Percentiles rank a stretch among this genome's conserved stretches.
phyloP scores from a whole-genome alignment of 2,888 invertebrate species.

The Cephus sareptanus region DNA sequence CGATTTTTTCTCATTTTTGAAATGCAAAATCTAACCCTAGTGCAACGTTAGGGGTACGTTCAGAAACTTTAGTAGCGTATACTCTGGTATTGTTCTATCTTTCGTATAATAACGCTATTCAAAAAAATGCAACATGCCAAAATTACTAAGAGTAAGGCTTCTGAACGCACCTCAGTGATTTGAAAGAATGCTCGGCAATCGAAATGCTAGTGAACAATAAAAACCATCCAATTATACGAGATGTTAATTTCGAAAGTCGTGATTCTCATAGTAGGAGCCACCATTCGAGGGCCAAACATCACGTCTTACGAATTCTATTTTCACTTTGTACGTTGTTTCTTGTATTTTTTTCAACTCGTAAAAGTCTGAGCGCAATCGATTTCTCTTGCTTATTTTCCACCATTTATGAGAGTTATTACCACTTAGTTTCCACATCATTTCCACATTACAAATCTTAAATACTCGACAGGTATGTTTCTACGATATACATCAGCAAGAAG shows the following conservation, averaged over 20 bases:
- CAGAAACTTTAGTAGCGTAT: too few relatives aligned
- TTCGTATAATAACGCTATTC: too few relatives aligned
- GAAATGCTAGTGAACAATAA: not conserved
- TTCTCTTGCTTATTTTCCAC: not conserved
- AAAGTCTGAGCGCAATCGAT: not conserved
- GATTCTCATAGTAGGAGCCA: not conserved
- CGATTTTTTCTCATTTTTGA: not conserved
- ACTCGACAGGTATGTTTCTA: not conserved
- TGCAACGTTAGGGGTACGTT: not conserved
- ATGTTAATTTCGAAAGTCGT: not conserved
- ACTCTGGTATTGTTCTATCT: too few relatives aligned
- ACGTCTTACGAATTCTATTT: not conserved
- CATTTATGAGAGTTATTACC: too few relatives aligned
- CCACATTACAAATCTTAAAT: not conserved
- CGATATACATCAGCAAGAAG: not conserved
- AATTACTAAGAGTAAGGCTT: too few relatives aligned
- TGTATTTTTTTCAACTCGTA: not conserved
- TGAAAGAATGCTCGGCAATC: not conserved
- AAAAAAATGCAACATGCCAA: too few relatives aligned
- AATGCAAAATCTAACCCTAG: not conserved
- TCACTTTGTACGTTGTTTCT: not conserved
- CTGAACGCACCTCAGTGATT: not conserved
- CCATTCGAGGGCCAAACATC: not conserved
- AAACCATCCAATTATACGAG: not conserved
- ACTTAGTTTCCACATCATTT: not conserved